Conservation (phyloP, 2,113 vertebrate genomes). For the Galbula dea region DNA sequence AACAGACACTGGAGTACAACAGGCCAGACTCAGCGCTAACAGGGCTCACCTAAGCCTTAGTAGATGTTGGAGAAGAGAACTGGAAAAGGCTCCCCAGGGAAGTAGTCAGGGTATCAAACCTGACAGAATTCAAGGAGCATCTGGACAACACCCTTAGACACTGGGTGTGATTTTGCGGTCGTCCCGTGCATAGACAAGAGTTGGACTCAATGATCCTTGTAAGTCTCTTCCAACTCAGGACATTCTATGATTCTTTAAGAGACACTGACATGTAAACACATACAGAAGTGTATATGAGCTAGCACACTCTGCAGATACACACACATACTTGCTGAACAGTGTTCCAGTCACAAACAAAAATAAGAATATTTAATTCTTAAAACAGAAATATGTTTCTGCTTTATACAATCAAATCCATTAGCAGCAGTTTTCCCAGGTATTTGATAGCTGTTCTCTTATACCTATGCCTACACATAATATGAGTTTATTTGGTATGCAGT, state of each 20-base stretch:
- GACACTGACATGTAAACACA: accelerated
- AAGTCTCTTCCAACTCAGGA: no score
- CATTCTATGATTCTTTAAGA: background rate
- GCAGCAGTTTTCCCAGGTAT: background rate
- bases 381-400: background rate
- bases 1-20: accelerated
- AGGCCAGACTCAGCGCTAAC: background rate
- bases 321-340: no score
- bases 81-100: no score
- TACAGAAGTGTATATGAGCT: background rate
- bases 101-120: no score
- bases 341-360: background rate
- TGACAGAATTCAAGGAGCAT: no score
- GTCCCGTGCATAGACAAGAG: no score
- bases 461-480: accelerated
- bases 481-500: background rate
- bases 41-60: background rate
- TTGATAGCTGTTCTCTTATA: background rate
- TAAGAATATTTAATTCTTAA: background rate
- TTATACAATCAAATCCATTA: background rate
- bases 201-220: no score
- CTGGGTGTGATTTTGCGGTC: no score
- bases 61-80: background rate
- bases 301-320: background rate
- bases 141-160: no score